phyloP scores from a whole-genome alignment of 1,140 invertebrate genomes.

The Camponotus pennsylvanicus region DNA sequence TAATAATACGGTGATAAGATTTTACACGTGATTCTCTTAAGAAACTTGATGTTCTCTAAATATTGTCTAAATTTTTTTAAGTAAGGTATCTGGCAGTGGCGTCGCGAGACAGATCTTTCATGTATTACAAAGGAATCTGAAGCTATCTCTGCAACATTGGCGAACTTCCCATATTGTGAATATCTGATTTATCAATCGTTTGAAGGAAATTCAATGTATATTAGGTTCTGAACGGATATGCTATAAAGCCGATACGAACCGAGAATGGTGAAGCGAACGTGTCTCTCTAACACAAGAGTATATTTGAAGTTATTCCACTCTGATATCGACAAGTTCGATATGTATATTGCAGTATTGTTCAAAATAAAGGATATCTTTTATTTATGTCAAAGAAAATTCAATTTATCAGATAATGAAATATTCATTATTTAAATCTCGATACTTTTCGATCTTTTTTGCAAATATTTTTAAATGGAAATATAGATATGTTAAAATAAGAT shows the following conservation, averaged over 20 bases:
- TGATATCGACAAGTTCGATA: background rate
- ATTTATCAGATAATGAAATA: background rate
- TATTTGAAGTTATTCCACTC: conserved; percentile 39
- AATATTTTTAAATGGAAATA: conserved; percentile 1
- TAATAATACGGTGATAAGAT: background rate
- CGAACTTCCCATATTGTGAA: conserved; percentile 11
- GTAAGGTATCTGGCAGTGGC: background rate
- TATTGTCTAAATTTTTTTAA: conserved; percentile 4
- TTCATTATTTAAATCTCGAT: conserved; percentile 17
- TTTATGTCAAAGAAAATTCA: background rate
- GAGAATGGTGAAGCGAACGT: conserved; percentile 14
- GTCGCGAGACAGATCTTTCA: background rate
- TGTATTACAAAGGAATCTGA: conserved; percentile 10
- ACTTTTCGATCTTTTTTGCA: background rate
- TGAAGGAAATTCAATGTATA: conserved; percentile 43
- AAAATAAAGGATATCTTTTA: background rate
- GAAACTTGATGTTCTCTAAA: background rate
- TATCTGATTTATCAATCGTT: conserved; percentile 43
- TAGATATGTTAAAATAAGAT: background rate
- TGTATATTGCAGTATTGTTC: background rate
- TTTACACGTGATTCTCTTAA: background rate
- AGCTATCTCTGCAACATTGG: background rate
- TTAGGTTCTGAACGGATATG: conserved; percentile 33
- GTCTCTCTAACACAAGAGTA: conserved; percentile 40
- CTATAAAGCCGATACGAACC: conserved; percentile 21